phyloP scores from a whole-genome alignment of 2,797 vertebrate species.

The Xiphophorus birchmanni region DNA sequence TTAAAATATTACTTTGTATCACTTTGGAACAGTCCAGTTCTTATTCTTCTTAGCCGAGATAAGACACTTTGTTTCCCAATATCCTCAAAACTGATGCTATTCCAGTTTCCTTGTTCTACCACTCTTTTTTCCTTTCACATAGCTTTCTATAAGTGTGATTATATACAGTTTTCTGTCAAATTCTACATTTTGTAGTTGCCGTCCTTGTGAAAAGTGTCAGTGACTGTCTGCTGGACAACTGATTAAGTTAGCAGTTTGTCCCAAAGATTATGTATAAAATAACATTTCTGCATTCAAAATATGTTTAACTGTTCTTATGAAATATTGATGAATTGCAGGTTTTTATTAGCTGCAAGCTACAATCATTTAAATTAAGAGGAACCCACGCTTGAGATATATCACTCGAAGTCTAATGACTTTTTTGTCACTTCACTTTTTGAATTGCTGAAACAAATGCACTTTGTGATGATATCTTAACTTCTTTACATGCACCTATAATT shows the following conservation, averaged over 20 bases:
- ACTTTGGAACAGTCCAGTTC: not conserved
- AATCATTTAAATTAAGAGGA: not conserved
- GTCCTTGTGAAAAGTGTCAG: not conserved
- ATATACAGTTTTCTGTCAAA: not conserved
- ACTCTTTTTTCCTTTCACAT: not conserved
- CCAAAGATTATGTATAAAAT: not conserved
- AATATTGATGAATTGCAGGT: not conserved
- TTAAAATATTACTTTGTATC: not conserved
- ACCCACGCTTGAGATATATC: not conserved
- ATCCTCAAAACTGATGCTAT: not conserved
- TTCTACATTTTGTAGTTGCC: not conserved
- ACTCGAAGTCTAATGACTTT: not conserved
- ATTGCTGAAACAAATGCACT: not conserved
- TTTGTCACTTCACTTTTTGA: not conserved
- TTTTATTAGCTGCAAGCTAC: not conserved
- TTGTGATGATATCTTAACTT: not conserved
- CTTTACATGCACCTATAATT: slow-evolving; percentile 3
- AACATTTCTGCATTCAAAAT: not conserved
- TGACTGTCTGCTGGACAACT: not conserved
- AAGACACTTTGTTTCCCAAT: not conserved
- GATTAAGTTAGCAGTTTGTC: not conserved
- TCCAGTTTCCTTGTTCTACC: not conserved
- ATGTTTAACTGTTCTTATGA: not conserved
- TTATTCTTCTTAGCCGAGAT: not conserved
- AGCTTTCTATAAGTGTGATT: not conserved